Conservation (phyloP, 2,888 invertebrate species). For the Cephus sareptanus region DNA sequence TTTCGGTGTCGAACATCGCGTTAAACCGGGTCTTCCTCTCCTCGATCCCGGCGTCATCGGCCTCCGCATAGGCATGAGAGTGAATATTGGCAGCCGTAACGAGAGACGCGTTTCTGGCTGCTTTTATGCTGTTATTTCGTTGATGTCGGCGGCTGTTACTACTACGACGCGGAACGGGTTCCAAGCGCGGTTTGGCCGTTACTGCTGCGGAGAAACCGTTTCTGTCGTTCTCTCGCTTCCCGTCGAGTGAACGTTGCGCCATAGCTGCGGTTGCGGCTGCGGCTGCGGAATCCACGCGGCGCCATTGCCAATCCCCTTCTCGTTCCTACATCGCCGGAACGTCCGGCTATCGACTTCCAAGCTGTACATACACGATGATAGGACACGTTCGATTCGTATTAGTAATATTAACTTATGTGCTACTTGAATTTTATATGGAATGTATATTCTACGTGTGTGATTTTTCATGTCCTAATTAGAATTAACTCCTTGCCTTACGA, state of each 20-base stretch:
- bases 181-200: constrained; percentile 46
- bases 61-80: not conserved
- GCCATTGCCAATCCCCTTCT: constrained; percentile 36
- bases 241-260: constrained; percentile 26
- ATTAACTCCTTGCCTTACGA: not conserved
- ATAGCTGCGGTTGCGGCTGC: constrained; percentile 44
- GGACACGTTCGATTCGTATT: not conserved
- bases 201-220: constrained; percentile 52
- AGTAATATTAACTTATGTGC: constrained; percentile 1
- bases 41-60: not conserved
- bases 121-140: not conserved
- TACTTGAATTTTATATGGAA: not conserved
- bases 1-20: constrained; percentile 55
- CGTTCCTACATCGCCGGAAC: not conserved
- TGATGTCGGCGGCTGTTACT: not conserved
- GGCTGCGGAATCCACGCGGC: constrained; percentile 56
- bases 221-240: constrained; percentile 13
- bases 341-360: constrained; percentile 13
- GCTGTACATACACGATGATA: not conserved
- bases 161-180: constrained; percentile 16
- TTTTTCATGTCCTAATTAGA: constrained; percentile 11
- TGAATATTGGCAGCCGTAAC: not conserved
- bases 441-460: constrained; percentile 1
- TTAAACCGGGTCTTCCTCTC: not conserved
- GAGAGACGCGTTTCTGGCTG: not conserved